Conservation (phyloP, 2,113 vertebrate genomes). For the Hippocampus barbouri region DNA sequence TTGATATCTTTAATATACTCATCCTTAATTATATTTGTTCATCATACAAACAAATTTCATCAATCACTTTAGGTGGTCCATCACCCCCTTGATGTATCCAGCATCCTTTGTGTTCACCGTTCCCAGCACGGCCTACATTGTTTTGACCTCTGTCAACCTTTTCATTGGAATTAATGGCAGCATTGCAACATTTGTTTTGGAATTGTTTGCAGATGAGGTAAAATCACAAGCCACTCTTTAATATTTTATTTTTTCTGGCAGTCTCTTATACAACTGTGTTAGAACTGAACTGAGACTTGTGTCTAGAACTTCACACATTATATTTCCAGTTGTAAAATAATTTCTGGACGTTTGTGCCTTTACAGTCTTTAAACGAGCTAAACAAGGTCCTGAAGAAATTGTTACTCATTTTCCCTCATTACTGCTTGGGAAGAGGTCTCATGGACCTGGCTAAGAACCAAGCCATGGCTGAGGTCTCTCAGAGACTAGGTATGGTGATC, state of each 20-base stretch:
- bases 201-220: slow-evolving; percentile 77
- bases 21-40: no score
- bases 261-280: not conserved
- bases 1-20: no score
- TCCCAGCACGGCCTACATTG: slow-evolving; percentile 78
- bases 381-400: slow-evolving; percentile 76
- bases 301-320: not conserved
- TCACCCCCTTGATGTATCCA: slow-evolving; percentile 81
- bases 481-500: slow-evolving; percentile 66
- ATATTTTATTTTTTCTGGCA: not conserved
- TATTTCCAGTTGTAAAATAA: not conserved
- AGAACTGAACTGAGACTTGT: not conserved
- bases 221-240: not conserved
- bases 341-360: slow-evolving; percentile 3
- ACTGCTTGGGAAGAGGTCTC: slow-evolving; percentile 78
- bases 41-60: not conserved
- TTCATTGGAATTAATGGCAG: slow-evolving; percentile 80
- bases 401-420: slow-evolving; percentile 79
- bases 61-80: slow-evolving; percentile 70
- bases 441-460: slow-evolving; percentile 82
- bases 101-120: slow-evolving; percentile 77
- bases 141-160: slow-evolving; percentile 77
- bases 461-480: slow-evolving; percentile 71
- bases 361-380: slow-evolving; percentile 71
- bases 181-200: slow-evolving; percentile 78